Evolutionary conservation across 2,113 vertebrate species (phyloP), one percentile per base, ranked within the genome.

Genomic region (Telmatochromis sp.): DNA sequence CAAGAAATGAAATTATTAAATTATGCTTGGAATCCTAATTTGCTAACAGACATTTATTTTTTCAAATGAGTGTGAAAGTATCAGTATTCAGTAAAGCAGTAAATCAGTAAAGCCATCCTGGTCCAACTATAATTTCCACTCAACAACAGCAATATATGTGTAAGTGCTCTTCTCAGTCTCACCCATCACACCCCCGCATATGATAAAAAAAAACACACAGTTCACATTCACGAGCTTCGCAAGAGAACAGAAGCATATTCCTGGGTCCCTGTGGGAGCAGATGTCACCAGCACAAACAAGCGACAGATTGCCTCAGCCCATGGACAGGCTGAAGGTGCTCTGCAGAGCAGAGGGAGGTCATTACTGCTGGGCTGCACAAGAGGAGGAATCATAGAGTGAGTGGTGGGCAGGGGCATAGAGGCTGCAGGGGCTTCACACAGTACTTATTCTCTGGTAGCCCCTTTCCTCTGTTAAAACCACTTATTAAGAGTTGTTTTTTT

Each of bases 241-340:
- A 82, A 81, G 58, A 83, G 55, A 90, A 78, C 85, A 82, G 86
- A 81, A 81, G 60, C 86, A 86, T 86, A 88, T 90, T 93, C 85
- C 90, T 2, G 2, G 71, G 87, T 86, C 89, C 93, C 89, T 54
- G 40, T 89, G 89, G 95, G 94, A 95, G 93, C 95, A 95, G 94
- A 95, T 95, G 93, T 95, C 93, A 93, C 81, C 37, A 57, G 82
- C 90, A 93, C 88, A 95, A 93, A 94, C 94, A 93, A 91, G 93
- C 89, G 86, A 93, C 92, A 95, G 93, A 94, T 95, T 95, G 94
- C 89, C 83, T 90, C 19, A 80, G 91, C 93, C 94, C 90, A 90
- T 68, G 89, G 91, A 86, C 91, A 87, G 90, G 87, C 93, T 91
- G 91, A 93, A 91, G 92, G 92, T 91, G 89, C 89, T 90, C 89